Base-by-base conservation (phyloP, 2,113 vertebrate genomes). In the Phasianus colchicus region DNA sequence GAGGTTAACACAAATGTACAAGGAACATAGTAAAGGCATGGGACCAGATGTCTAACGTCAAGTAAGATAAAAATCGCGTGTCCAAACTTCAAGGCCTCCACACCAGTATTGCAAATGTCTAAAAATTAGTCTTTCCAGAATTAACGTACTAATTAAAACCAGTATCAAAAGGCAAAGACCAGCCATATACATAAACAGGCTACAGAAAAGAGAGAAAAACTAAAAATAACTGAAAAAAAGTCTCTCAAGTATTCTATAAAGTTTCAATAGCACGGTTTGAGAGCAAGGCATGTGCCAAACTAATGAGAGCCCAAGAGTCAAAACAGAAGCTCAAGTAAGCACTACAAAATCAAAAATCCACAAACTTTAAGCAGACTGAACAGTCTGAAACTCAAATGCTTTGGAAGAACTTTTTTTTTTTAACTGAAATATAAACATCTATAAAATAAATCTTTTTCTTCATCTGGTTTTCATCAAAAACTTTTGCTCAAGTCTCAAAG, bases 351-450 rank as follows among this genome's bases (percentile, higher is more conserved):
- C 3, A 79, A 76, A 89, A 67, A 73, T 63, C 75, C 64, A 47
- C 34, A 32, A 86, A 64, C 48, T 57, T 17, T 77, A 92, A 61
- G 76, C 40, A 85, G 61, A 48, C 43, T 87, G 34, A 67, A 40
- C 61, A 38, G 12, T 74, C 69, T 86, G 61, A 88, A 88, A 69
- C n/a, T 86, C 70, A 90, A 80, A 58, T 90, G 79, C 54, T 92
- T 93, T 83, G 50, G 76, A 95, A 95, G 47, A 95, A 91, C 89
- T 83, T n/a, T 50, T 83, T 95, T n/a, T 93, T 92, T 78, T 86
- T 86, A 78, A 95, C 83, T 83, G 60, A 80, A 92, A 80, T 67
- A 89, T 32, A 94, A 92, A 90, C 42, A 77, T 95, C 91, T 86
- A 93, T 34, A 67, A 69, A 86, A 78, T 47, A 47, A 0, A 1